phyloP scores from a whole-genome alignment of 2,888 invertebrate genomes.

The Drosophila melanosoma region DNA sequence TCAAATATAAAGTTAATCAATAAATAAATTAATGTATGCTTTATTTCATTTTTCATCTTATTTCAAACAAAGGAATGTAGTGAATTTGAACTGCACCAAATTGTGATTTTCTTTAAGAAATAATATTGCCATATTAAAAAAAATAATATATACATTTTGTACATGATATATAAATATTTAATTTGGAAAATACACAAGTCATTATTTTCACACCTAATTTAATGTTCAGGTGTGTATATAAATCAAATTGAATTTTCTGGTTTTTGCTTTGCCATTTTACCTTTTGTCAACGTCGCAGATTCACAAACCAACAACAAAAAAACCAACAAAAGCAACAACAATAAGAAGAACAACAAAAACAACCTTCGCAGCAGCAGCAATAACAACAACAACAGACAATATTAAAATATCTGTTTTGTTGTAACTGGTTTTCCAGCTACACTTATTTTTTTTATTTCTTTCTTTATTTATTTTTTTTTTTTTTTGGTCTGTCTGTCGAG shows the following conservation, averaged over 20 bases:
- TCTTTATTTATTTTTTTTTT: constrained; percentile 6
- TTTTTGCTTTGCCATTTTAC: constrained; percentile 50
- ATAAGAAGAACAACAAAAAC: constrained; percentile 34
- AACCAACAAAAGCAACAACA: constrained; percentile 29
- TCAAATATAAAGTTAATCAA: background rate
- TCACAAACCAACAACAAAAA: constrained; percentile 22
- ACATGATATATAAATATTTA: background rate
- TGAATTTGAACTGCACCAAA: too few relatives aligned
- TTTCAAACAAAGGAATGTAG: too few relatives aligned
- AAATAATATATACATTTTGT: too few relatives aligned
- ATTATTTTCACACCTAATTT: background rate
- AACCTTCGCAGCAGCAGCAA: constrained; percentile 34
- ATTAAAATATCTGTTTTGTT: constrained; percentile 62
- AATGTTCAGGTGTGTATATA: constrained; percentile 7
- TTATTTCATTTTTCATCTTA: background rate
- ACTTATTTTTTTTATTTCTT: constrained; percentile 41
- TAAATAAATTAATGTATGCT: background rate
- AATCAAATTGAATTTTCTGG: constrained; percentile 37
- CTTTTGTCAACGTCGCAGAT: constrained; percentile 74
- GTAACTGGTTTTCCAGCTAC: constrained; percentile 70
- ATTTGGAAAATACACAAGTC: background rate
- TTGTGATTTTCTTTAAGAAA: too few relatives aligned
- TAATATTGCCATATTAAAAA: too few relatives aligned
- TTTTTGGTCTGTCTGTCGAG: constrained; percentile 25
- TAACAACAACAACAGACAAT: constrained; percentile 37